Conservation (phyloP, 2,797 vertebrate species). For the Lutjanus campechanus region DNA sequence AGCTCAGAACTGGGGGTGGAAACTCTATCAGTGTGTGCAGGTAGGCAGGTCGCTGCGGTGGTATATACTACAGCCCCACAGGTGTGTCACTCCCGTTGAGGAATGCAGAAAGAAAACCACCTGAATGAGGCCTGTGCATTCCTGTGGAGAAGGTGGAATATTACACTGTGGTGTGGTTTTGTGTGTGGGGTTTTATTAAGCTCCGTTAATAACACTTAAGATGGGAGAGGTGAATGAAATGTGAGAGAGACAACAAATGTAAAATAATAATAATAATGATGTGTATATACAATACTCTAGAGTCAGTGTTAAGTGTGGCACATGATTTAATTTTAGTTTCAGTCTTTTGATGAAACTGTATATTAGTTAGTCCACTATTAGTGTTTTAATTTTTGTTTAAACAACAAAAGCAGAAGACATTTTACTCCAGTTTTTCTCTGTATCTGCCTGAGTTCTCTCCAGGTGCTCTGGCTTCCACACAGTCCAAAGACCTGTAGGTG, state of each 20-base stretch:
- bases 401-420: not conserved
- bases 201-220: constrained; percentile 30
- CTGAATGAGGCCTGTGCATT: constrained; percentile 49
- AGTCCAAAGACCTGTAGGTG: no score
- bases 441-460: no score
- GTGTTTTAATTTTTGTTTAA: not conserved
- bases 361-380: not conserved
- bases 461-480: no score
- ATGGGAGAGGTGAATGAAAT: constrained; percentile 2
- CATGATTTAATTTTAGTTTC: not conserved
- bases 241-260: constrained; percentile 13
- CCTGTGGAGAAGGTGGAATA: constrained; percentile 51
- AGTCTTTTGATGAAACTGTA: not conserved
- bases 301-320: not conserved
- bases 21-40: constrained; percentile 61
- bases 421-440: no score
- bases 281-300: constrained; percentile 7
- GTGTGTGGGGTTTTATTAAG: constrained; percentile 30
- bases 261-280: no score
- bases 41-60: constrained; percentile 28
- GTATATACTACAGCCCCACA: constrained; percentile 44
- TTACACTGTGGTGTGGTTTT: constrained; percentile 30
- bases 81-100: constrained; percentile 61
- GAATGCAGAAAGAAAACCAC: constrained; percentile 64
- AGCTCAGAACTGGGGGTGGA: constrained; percentile 44